phyloP scores from a whole-genome alignment of 2,888 invertebrate genomes.

The Tetropium fuscum region DNA sequence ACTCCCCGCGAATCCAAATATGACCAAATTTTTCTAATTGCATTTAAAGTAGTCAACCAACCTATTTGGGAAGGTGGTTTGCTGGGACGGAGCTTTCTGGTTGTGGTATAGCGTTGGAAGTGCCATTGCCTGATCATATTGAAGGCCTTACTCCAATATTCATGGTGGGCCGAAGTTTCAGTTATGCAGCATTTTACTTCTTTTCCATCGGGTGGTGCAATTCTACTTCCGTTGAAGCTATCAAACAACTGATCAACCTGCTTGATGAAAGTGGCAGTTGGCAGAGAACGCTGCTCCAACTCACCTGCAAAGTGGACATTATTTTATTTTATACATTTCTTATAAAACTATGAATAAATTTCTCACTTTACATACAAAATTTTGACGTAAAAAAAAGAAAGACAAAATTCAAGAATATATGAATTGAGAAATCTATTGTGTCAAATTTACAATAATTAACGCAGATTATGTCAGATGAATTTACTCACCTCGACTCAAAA shows the following conservation, averaged over 20 bases:
- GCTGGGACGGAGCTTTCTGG: conserved; percentile 10
- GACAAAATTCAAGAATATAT: no score
- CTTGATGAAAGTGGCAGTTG: conserved; percentile 40
- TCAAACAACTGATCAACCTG: conserved; percentile 48
- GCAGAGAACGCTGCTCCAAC: conserved; percentile 26
- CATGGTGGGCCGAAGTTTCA: conserved; percentile 29
- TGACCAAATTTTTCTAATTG: conserved; percentile 27
- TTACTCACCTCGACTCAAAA: neutral
- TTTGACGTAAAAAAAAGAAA: no score
- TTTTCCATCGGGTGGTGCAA: conserved; percentile 31
- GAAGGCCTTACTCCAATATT: conserved; percentile 28
- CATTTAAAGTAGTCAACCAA: conserved; percentile 34
- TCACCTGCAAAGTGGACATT: conserved; percentile 6
- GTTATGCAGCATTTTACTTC: conserved; percentile 28
- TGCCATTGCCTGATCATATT: conserved; percentile 20
- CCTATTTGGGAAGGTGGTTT: conserved; percentile 41
- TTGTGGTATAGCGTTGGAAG: conserved; percentile 20
- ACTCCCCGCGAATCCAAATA: conserved; percentile 10
- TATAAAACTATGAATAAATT: neutral
- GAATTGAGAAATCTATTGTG: no score
- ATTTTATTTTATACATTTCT: neutral
- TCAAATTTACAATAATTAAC: no score
- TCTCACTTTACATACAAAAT: no score
- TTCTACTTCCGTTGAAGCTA: conserved; percentile 39
- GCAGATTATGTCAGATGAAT: neutral